Percentiles rank a stretch among this genome's conserved stretches.
Evolutionary conservation across 2,888 invertebrate species (phyloP).

Genomic region (Apeira syringaria): DNA sequence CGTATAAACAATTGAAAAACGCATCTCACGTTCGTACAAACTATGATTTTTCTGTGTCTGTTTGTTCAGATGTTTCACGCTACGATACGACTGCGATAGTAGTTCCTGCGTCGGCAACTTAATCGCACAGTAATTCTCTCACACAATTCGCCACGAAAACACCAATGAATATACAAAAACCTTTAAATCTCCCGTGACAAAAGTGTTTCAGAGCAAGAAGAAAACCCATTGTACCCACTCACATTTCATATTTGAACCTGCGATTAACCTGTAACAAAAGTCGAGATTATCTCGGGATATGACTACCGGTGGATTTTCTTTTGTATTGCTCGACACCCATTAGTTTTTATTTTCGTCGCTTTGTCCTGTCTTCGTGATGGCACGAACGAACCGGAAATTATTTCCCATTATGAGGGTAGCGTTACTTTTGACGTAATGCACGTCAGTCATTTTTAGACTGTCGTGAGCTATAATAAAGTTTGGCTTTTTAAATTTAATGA

Average conservation of each 20-base stretch:
- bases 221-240: slow-evolving; percentile 7
- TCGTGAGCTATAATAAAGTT: slow-evolving; percentile 13
- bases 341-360: slow-evolving; percentile 69
- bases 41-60: too few relatives aligned
- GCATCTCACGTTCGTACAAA: too few relatives aligned
- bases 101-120: too few relatives aligned
- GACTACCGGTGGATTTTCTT: slow-evolving; percentile 28
- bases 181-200: slow-evolving; percentile 11
- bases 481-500: slow-evolving; percentile 13
- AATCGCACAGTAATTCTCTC: too few relatives aligned
- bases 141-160: too few relatives aligned
- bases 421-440: slow-evolving; percentile 22
- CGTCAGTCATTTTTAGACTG: slow-evolving; percentile 13
- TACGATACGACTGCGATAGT: too few relatives aligned
- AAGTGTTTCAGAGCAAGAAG: slow-evolving; percentile 2
- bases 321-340: slow-evolving; percentile 60
- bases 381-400: slow-evolving; percentile 51
- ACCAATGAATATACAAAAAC: background rate
- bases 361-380: slow-evolving; percentile 51
- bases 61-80: too few relatives aligned
- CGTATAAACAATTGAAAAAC: too few relatives aligned
- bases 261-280: slow-evolving; percentile 46
- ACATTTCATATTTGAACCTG: slow-evolving; percentile 17
- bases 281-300: slow-evolving; percentile 42
- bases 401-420: slow-evolving; percentile 29